Evolutionary conservation across 2,113 vertebrate species (phyloP), one percentile per base, ranked within the genome.

Genomic region (Pampusana beccarii): DNA sequence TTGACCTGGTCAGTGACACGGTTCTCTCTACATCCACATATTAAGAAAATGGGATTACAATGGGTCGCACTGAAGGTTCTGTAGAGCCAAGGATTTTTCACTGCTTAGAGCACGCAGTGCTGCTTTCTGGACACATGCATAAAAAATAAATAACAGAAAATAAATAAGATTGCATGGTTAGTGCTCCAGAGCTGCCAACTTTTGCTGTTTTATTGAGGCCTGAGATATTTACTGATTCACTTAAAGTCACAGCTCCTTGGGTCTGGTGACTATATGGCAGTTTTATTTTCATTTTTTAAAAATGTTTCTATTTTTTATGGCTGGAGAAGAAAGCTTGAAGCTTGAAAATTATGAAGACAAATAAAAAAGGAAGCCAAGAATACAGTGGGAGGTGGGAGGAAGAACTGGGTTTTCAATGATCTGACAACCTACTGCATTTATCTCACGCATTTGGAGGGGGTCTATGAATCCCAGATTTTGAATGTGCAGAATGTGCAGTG

Each of bases 61-160:
- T 23, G 18, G 48, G 34, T 74, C 4, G 1, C 19, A 46, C 17
- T n/a, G 19, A 70, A 18, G 5, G 17, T 77, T 92, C 48, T 73
- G 48, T 29, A 82, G 5, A 57, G 13, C 16, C 36, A 77, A 62
- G 24, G 36, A 85, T 71, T 82, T 92, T 89, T 75, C 50, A 36
- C 19, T 48, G 53, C 13, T 72, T 70, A 65, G 48, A 93, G 46
- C 57, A 53, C 26, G 9, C 28, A 88, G 36, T 73, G 40, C 16
- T 80, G 70, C 46, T 80, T 91, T 95, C 74, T 75, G 91, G 57
- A 91, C 34, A 72, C 24, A 58, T 14, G 21, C n/a, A 90, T 36
- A 65, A 38, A 87, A 90, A 94, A 33, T 53, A 87, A 94, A 61
- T 65, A 92, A 82, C 51, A 81, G 54, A 85, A 87, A 94, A 96